These are phyloP conservation scores for Drosophila repleta DNA, from an alignment of 1,140 invertebrate genomes.

Conservation along the genomic window DNA sequence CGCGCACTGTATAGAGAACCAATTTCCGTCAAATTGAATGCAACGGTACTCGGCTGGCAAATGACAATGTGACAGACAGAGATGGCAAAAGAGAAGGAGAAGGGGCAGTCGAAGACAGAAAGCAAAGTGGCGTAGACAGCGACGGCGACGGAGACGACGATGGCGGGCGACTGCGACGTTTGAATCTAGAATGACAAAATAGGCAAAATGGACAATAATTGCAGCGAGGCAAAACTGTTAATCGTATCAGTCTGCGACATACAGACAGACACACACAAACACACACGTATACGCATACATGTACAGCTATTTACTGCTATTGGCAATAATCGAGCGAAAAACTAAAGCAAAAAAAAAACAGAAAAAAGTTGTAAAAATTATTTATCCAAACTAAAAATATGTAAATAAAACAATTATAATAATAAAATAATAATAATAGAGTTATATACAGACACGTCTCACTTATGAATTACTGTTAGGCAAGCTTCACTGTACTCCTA, in stretches of 20 bases:
- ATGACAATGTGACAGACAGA: constrained; percentile 1
- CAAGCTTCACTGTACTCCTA: too few species aligned
- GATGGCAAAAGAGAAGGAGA: too few species aligned
- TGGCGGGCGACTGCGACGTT: neutral
- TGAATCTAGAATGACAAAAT: constrained; percentile 18
- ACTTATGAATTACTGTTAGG: too few species aligned
- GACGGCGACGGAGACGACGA: neutral
- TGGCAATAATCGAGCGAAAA: constrained; percentile 59
- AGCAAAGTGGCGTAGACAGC: neutral
- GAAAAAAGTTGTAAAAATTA: constrained; percentile 1
- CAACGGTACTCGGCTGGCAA: constrained; percentile 10
- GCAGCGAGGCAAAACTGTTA: constrained; percentile 35
- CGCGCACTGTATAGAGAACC: constrained; percentile 12
- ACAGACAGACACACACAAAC: neutral
- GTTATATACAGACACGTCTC: neutral
- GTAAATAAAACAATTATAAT: neutral
- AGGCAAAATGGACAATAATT: constrained; percentile 47
- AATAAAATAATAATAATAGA: neutral
- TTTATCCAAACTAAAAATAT: neutral
- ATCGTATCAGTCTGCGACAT: constrained; percentile 26
- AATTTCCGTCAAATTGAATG: constrained; percentile 41
- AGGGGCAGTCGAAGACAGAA: neutral
- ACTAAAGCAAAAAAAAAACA: constrained; percentile 8
- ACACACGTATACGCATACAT: neutral
- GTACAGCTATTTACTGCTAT: constrained; percentile 34